Evolutionary conservation across 64 coral and sea anemone species (phyloP), one percentile per base, ranked within the genome.

Genomic region (Montipora efflorescens): DNA sequence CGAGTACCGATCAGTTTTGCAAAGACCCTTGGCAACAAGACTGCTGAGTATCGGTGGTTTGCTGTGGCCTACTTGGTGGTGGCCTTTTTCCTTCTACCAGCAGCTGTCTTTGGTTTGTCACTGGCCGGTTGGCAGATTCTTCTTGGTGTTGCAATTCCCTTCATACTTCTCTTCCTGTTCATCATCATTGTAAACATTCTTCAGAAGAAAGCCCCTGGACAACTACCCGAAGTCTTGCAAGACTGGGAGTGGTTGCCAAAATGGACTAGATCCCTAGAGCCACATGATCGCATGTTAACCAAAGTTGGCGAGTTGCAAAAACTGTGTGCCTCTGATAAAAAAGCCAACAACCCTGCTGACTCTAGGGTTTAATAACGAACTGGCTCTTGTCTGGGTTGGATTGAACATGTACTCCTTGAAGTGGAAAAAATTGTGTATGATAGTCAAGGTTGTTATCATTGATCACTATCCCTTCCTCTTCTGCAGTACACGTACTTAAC

Each of bases 81-180:
- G 80, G 95, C 72, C 14, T 99, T 99, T 73, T 96, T 99, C 87
- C 82, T 99, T 9, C 79, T 99, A 19, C 97, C 97, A 43, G 95
- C 92, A 14, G 75, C 95, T 22, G 79, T 99, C 14, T 93, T 99
- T 92, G 95, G 95, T 57, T 55, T 99, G 14, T 99, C 97, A 3
- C 79, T 99, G n/a, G 97, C 97, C 80, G 97, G 97, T 51, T 99
- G 97, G 97, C 91, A 94, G 58, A 89, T 99, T 55, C 92, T 99
- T 5, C 76, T 99, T 91, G 97, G 95, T 85, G 94, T 99, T 48
- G 89, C 92, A n/a, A 85, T 79, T 7, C 97, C 97, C 45, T 77
- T 99, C 36, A 36, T 93, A 8, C 88, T 95, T 55, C 91, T 95
- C 28, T 67, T 98, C 48, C 44, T 98, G 21, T 96, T 98, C 18